Evolutionary conservation across 2,113 vertebrate genomes (phyloP), one percentile per base, ranked within the genome.

Genomic region (Oreochromis niloticus): DNA sequence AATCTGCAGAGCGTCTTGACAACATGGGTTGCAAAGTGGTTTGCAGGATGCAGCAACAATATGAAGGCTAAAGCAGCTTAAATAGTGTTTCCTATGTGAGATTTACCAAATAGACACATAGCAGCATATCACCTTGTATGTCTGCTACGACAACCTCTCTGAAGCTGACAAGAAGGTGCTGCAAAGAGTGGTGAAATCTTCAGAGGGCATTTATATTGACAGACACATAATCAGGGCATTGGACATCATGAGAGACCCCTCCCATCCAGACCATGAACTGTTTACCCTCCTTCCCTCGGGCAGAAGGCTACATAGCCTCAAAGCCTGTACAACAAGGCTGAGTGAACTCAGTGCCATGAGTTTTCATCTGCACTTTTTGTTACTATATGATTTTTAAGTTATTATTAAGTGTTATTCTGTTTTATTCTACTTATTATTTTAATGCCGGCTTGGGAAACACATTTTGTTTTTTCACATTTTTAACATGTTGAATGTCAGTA

Each of bases 171-270:
- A n/a, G 34, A 66, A 66, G 34, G 34, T 66, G 10, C 6, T 66
- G 4, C 39, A 39, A 39, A 39, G 61, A 66, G 0, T 13, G 61
- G 61, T 66, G 34, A 22, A 66, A 13, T 66, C 1, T 22, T 22
- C 34, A 66, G 61, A 66, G 34, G 34, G 19, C 19, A 66, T 66
- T 66, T 66, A 39, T 66, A 13, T 66, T 39, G 61, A 39, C 61
- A 3, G 59, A 19, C 0, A 59, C 13, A 32, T 32, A 2, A 32
- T 32, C 32, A 66, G 61, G 10, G 34, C 39, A 39, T 0, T 39
- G 61, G 61, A 66, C 61, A 2, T 66, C 61, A 66, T 39, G 61
- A 66, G 61, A 66, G 61, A 34, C 61, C 34, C 61, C 19, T 66
- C 19, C 61, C 61, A 66, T 19, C 1, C 4, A 0, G 19, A 0